Evolutionary conservation across 2,888 invertebrate genomes (phyloP).

Genomic region (Brachyptera putata): DNA sequence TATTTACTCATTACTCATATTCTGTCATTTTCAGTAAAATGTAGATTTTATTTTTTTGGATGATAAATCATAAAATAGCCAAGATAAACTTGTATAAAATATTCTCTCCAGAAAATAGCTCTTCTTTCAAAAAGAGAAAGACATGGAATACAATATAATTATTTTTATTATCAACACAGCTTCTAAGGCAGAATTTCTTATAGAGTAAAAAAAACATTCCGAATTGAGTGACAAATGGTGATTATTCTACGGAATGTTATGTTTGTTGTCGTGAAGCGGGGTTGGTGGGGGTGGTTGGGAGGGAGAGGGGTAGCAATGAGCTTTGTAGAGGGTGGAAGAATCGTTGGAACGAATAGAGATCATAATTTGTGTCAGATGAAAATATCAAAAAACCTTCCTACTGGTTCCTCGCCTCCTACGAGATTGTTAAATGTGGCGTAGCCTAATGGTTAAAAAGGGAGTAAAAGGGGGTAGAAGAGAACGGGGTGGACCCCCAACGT

Average conservation of each 20-base stretch:
- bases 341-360: neutral
- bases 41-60: no score
- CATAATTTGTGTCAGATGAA: conserved; percentile 21
- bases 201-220: no score
- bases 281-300: neutral
- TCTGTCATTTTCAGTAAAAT: no score
- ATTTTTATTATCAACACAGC: no score
- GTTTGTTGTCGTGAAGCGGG: neutral
- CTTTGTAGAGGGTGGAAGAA: neutral
- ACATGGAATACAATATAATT: no score
- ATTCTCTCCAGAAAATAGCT: no score
- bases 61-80: no score
- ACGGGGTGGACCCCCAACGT: neutral
- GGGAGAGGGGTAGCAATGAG: neutral
- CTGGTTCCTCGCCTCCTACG: conserved; percentile 24
- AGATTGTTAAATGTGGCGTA: conserved; percentile 34
- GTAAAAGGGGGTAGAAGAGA: no score
- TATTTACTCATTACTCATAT: no score
- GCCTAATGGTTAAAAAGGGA: conserved; percentile 4
- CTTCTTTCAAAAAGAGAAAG: no score
- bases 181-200: no score
- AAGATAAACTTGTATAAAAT: no score
- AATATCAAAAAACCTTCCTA: conserved; percentile 33
- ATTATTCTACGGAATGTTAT: neutral
- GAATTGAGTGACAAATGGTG: neutral